phyloP scores from a whole-genome alignment of 1,140 invertebrate species.

The Aphis gossypii region DNA sequence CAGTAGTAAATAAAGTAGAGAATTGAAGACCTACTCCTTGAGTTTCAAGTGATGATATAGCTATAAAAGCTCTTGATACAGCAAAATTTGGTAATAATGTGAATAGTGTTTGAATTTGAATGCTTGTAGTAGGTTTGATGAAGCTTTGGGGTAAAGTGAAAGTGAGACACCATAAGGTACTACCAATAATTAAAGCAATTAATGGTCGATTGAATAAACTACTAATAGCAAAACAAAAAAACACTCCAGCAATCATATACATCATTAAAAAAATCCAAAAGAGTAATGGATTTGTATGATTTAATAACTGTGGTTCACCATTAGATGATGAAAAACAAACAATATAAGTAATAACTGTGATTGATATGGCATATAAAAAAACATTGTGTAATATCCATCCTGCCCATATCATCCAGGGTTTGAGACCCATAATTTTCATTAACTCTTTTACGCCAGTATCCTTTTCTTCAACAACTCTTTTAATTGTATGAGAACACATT shows the following conservation, averaged over 20 bases:
- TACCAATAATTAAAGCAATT: constrained; percentile 43
- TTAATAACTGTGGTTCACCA: constrained; percentile 62
- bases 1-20: constrained; percentile 51
- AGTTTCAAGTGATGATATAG: constrained; percentile 42
- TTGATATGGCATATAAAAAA: constrained; percentile 66
- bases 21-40: constrained; percentile 49
- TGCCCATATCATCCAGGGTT: constrained; percentile 71
- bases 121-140: neutral
- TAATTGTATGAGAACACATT: constrained; percentile 53
- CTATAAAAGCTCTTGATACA: constrained; percentile 3
- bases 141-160: neutral
- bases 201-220: constrained; percentile 53
- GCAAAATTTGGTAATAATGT: constrained; percentile 48
- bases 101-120: neutral
- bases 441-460: constrained; percentile 69
- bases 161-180: neutral
- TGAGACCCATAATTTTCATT: constrained; percentile 76
- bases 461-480: constrained; percentile 63
- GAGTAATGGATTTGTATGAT: constrained; percentile 64
- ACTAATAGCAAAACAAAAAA: constrained; percentile 57
- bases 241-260: constrained; percentile 54
- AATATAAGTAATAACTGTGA: constrained; percentile 67
- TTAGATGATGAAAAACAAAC: constrained; percentile 62
- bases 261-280: constrained; percentile 48
- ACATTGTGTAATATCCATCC: constrained; percentile 72